Evolutionary conservation across 1,140 invertebrate genomes (phyloP), one percentile per base, ranked within the genome.

Genomic region (Calosoma granatense): DNA sequence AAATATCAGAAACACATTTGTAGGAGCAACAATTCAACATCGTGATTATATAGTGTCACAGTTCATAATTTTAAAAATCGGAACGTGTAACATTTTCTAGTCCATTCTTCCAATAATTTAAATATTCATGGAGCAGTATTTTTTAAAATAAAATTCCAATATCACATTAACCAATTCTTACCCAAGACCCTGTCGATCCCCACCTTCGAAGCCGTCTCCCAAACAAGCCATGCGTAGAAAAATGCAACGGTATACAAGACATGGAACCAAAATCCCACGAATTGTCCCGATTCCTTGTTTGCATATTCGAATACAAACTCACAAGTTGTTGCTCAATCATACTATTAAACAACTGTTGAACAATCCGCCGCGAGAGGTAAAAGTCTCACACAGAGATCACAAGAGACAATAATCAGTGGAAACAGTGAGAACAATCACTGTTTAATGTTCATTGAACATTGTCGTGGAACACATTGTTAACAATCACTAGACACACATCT

Each of bases 101-200:
- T n/a, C n/a, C n/a, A n/a, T n/a, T n/a, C n/a, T n/a, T n/a, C n/a
- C n/a, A n/a, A n/a, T n/a, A n/a, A n/a, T n/a, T n/a, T n/a, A n/a
- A n/a, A n/a, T n/a, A n/a, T n/a, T n/a, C n/a, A n/a, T n/a, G n/a
- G n/a, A n/a, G n/a, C n/a, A n/a, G n/a, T n/a, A n/a, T n/a, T n/a
- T n/a, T n/a, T n/a, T n/a, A n/a, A n/a, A n/a, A n/a, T n/a, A n/a
- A n/a, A n/a, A n/a, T n/a, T n/a, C n/a, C n/a, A n/a, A n/a, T n/a
- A n/a, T n/a, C n/a, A n/a, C n/a, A n/a, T n/a, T n/a, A n/a, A n/a
- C n/a, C n/a, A n/a, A n/a, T n/a, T 60, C 74, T 75, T 76, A 85
- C 83, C 83, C 83, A 85, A 57, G 83, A 84, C 68, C 82, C 83
- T 1, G 81, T 81, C 26, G 81, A 83, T 30, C 81, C 79, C 83